phyloP scores from a whole-genome alignment of 2,113 vertebrate genomes.

The Chlorocebus sabaeus region DNA sequence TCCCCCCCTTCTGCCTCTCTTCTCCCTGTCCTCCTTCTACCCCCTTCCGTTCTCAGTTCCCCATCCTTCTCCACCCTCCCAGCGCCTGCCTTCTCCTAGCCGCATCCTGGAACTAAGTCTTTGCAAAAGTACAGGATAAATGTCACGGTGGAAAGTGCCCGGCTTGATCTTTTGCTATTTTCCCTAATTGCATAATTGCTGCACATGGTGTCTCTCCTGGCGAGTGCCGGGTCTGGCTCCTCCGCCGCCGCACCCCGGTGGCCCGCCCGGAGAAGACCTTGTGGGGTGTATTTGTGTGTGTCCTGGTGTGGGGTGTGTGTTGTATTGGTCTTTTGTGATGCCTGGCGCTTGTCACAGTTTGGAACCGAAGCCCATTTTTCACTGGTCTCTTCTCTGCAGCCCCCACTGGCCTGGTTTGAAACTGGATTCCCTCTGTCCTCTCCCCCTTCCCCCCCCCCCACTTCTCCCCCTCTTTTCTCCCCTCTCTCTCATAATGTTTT shows the following conservation, averaged over 20 bases:
- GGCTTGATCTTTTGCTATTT: constrained; percentile 50
- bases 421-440: constrained; percentile 30
- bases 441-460: neutral
- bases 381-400: constrained; percentile 38
- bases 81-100: neutral
- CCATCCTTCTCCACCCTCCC: constrained; percentile 10
- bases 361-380: constrained; percentile 52
- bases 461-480: neutral
- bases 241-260: neutral
- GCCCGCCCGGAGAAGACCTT: constrained; percentile 1
- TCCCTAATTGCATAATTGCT: constrained; percentile 72
- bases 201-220: constrained; percentile 53
- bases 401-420: constrained; percentile 63
- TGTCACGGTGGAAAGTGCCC: constrained; percentile 68
- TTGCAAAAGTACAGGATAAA: constrained; percentile 62
- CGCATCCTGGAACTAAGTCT: constrained; percentile 69
- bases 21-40: neutral
- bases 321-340: constrained; percentile 67
- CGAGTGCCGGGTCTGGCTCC: neutral
- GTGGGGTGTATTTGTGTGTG: neutral
- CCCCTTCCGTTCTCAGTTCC: constrained; percentile 33
- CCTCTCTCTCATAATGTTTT: neutral
- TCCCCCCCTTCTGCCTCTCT: neutral
- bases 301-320: constrained; percentile 12
- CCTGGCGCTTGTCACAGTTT: constrained; percentile 57